Base-by-base conservation (phyloP, 2,113 vertebrate genomes). In the Campylomormyrus tamandua region DNA sequence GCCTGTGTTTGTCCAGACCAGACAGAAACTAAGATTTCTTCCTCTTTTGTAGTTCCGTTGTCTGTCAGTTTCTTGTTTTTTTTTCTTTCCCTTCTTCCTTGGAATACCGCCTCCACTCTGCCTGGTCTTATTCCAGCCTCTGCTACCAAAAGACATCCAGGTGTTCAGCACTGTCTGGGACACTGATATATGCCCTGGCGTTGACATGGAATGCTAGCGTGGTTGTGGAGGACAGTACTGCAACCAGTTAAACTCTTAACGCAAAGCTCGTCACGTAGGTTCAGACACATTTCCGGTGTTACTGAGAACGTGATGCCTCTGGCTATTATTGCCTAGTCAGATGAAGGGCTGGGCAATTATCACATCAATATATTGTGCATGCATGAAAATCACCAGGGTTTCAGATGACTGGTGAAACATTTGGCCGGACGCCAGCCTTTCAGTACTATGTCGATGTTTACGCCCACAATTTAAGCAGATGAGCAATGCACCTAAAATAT, bases 1-100 rank as follows among this genome's bases (percentile, higher is more conserved):
- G 87, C 46, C 89, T 91, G 48, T 87, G 46, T 90, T 90, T 85
- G 46, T 70, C 62, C 45, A 10, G 35, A 56, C 3, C 62, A 74
- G 58, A 89, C 87, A 74, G 52, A 35, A 46, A 24, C 53, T 46
- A 80, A 89, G 77, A 21, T 58, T 49, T 87, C 21, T 89, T 80
- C 89, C 77, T 88, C 62, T 89, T 90, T 89, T 56, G 31, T 10
- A 21, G 49, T 48, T 56, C 4, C 3, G 5, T 83, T 83, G 31
- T 45, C 15, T 80, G 74, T 42, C 35, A 19, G 35, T 42, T 15
- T 35, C 10, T 85, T 24, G 2, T 24, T 46, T 84, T 45, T 49
- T 49, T 21, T 45, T 10, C 3, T 48, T 31, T 48, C 24, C 58
- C 58, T 24, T 11, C 62, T 70, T 70, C 62, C 62, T 70, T 70